These are phyloP conservation scores for Cynaeus angustus DNA, from an alignment of 2,888 invertebrate species.

Conservation along the genomic window DNA sequence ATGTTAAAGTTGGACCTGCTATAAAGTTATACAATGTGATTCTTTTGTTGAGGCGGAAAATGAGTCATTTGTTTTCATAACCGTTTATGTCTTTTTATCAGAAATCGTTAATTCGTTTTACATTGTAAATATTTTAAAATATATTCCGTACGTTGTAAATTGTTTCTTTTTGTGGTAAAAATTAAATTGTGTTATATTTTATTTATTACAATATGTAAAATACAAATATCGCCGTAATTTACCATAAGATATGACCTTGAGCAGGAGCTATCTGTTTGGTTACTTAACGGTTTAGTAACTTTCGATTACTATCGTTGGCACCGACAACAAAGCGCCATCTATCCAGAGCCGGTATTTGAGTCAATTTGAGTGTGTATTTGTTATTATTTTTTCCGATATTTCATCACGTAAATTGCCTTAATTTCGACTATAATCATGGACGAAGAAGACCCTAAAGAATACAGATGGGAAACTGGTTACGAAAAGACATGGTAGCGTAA, in stretches of 20 bases:
- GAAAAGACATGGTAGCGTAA: slow-evolving; percentile 89
- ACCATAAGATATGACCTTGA: no score
- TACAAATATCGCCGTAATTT: no score
- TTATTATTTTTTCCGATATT: no score
- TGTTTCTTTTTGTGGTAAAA: not conserved
- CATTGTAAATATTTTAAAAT: slow-evolving; percentile 38
- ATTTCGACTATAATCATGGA: slow-evolving; percentile 77
- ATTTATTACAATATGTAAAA: no score
- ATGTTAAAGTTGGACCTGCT: slow-evolving; percentile 88
- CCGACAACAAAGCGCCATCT: no score
- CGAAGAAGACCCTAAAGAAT: slow-evolving; percentile 90
- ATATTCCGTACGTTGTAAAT: slow-evolving; percentile 18
- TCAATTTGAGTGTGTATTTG: no score
- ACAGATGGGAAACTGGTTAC: slow-evolving; percentile 96
- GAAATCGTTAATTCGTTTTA: slow-evolving; percentile 4
- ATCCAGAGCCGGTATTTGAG: no score
- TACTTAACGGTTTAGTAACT: no score
- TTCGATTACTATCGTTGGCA: no score
- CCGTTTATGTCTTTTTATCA: slow-evolving; percentile 14
- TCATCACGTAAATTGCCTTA: no score
- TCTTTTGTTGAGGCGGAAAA: slow-evolving; percentile 72
- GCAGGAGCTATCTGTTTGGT: no score
- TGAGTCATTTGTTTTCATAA: slow-evolving; percentile 20
- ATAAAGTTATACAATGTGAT: slow-evolving; percentile 87
- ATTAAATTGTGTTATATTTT: not conserved